Evolutionary conservation across 2,888 invertebrate species (phyloP), one percentile per base, ranked within the genome.

Genomic region (Tetragnatha montana): DNA sequence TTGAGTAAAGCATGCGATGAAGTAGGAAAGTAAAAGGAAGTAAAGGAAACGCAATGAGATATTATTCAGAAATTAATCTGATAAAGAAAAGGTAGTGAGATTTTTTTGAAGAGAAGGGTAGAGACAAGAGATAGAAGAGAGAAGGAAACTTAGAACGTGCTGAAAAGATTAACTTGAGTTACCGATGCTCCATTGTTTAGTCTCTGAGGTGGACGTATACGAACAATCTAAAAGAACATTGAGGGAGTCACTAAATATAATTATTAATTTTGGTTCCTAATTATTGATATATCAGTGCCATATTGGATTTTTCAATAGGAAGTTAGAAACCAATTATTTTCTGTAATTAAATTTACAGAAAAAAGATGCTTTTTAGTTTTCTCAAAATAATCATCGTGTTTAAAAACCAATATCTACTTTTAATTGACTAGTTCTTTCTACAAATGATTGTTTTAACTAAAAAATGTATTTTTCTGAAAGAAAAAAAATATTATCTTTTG

Each of bases 221-320:
- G 86, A 73, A 90, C 87, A 74, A 90, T 90, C 90, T 90, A 90
- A 69, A 87, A 90, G 21, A 87, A 87, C 60, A 82, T 74, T 50
- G 21, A 80, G 35, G 35, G 47, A 51, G 10, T 82, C 73, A 82
- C 81, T 35, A 60, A 8, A 70, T 19, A 70, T 21, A 19, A 35
- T 35, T 35, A 2, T 1, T 35, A 35, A 35, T 35, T 35, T 35
- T 35, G 35, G 35, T 35, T 35, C 35, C 35, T 35, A 4, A 35
- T 35, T 35, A 35, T 35, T 35, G 35, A 35, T 1, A 35, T 35
- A 35, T 35, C 35, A 35, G 35, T 35, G 35, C 35, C 35, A 35
- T 35, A 35, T 35, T 35, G 35, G 4, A 35, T 35, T 35, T 35
- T 35, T 35, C 35, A 35, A 35, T 35, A 4, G 35, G 35, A 35